phyloP scores from a whole-genome alignment of 2,888 invertebrate genomes.

The Cantharis nigra region DNA sequence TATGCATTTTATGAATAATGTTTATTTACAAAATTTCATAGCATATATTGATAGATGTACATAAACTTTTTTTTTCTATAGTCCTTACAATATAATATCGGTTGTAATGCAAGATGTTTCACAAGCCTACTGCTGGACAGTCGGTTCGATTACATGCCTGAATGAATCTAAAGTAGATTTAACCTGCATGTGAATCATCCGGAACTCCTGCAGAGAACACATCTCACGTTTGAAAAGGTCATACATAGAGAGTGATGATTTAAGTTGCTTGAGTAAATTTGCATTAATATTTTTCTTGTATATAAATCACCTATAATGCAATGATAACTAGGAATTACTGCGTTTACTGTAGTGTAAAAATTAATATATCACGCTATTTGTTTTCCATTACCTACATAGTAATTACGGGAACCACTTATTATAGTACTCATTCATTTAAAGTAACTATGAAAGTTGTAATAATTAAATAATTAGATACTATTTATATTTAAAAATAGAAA shows the following conservation, averaged over 20 bases:
- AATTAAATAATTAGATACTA: too few relatives aligned
- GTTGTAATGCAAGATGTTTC: slow-evolving; percentile 18
- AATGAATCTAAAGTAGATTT: slow-evolving; percentile 32
- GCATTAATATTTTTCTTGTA: neutral
- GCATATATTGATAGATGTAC: neutral
- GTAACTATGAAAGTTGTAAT: neutral
- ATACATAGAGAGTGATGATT: neutral
- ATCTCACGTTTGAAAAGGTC: neutral
- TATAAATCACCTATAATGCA: neutral
- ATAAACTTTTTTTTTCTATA: neutral
- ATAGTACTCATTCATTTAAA: neutral
- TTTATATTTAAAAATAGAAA: neutral
- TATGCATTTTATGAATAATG: neutral
- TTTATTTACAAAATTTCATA: neutral
- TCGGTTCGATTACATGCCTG: slow-evolving; percentile 32
- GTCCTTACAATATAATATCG: neutral
- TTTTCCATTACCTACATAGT: neutral
- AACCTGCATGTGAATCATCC: slow-evolving; percentile 32
- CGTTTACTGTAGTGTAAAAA: neutral
- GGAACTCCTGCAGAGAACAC: slow-evolving; percentile 25
- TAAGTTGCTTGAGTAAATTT: neutral
- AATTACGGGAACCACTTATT: neutral
- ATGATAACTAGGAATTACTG: neutral
- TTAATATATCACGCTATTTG: neutral
- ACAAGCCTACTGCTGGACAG: slow-evolving; percentile 17